Evolutionary conservation across 2,797 vertebrate genomes (phyloP), one percentile per base, ranked within the genome.

Genomic region (Bovichtus diacanthus): DNA sequence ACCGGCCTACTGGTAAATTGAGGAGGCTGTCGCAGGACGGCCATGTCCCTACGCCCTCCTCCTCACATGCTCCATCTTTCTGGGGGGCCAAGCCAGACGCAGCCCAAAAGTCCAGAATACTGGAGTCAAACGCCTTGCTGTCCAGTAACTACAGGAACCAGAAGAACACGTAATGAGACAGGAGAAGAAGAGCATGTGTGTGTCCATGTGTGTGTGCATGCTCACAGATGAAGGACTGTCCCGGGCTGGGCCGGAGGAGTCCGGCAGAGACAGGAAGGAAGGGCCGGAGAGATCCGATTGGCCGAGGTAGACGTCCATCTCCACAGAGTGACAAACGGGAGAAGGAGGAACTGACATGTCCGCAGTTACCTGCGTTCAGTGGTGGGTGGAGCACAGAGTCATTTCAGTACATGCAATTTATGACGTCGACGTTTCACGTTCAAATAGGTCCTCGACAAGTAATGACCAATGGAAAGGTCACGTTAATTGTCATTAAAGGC

Each of bases 181-280:
- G 2, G 9, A 34, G 7, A 1, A 51, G 18, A 55, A 41, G 0
- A 38, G 25, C 4, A 39, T 70, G 21, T 46, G 46, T 46, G 23
- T 44, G 38, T 74, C 49, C 54, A 2, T 29, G 9, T 62, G 29
- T 62, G n/a, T 29, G 31, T 61, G 38, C 11, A 2, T 8, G 44
- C 93, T 93, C 84, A 96, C 95, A 66, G 91, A 93, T 76, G 93
- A 94, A n/a, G 91, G 81, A 56, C 93, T 95, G 18, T 81, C 88
- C 59, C 65, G 51, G 9, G 87, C 80, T 54, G 80, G 56, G 12
- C 83, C 82, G 7, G 92, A 94, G 9, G 94, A 90, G 58, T 90
- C 93, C 0, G 93, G 90, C 47, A 95, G 76, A 38, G 95, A 96
- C 63, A 95, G 50, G 59, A 95, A 92, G 3, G 95, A 95, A 6